Evolutionary conservation across 2,888 invertebrate species (phyloP).

Genomic region (Corbicula japonica): DNA sequence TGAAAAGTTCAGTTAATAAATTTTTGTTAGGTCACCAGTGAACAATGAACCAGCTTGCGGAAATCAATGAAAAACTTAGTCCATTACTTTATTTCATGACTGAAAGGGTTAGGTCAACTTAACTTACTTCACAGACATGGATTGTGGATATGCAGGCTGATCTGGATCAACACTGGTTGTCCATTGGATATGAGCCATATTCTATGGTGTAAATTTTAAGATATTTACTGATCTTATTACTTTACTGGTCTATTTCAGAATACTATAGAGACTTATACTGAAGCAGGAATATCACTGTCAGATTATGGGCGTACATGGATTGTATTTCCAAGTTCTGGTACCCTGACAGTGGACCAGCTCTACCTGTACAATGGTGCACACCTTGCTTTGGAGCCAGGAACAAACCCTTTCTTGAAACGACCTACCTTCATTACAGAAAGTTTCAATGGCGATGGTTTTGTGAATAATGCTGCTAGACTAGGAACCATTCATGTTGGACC

Average conservation of each 20-base stretch:
- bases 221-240: too few species aligned
- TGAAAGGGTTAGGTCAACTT: too few species aligned
- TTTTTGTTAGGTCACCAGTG: too few species aligned
- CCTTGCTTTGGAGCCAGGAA: constrained; percentile 69
- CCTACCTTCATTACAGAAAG: constrained; percentile 57
- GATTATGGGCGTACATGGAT: constrained; percentile 76
- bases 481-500: constrained; percentile 74
- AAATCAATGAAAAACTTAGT: too few species aligned
- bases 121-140: too few species aligned
- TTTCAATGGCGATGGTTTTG: constrained; percentile 64
- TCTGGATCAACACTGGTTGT: too few species aligned
- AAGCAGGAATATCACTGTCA: constrained; percentile 20
- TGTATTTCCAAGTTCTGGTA: constrained; percentile 51
- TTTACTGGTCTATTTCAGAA: constrained; percentile 29
- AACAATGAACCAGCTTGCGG: too few species aligned
- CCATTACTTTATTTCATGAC: too few species aligned
- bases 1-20: too few species aligned
- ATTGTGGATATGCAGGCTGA: too few species aligned
- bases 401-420: constrained; percentile 6
- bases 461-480: constrained; percentile 55
- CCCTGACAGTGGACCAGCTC: constrained; percentile 66
- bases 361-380: constrained; percentile 76
- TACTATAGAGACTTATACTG: constrained; percentile 20
- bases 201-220: too few species aligned
- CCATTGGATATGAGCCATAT: too few species aligned